Evolutionary conservation across 2,113 vertebrate genomes (phyloP), one percentile per base, ranked within the genome.

Genomic region (Quiscalus mexicanus): DNA sequence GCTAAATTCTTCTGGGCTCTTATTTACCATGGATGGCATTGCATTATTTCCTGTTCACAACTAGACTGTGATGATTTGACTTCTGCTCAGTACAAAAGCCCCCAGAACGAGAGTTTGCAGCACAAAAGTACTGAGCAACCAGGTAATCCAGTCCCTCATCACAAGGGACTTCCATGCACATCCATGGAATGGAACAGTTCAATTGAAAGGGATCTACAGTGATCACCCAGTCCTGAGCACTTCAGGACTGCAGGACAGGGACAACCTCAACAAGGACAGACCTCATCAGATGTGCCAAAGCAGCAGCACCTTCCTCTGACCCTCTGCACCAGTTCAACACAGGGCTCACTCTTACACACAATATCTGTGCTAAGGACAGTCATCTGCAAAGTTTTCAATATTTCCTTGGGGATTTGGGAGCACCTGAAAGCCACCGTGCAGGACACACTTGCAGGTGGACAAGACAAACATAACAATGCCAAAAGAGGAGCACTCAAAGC

Each of bases 401-500:
- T 30, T 39, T 27, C 33, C 39, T 16, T 24, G 63, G 55, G 53
- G 31, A 76, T 73, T 5, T 73, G 37, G 14, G 20, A 55, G 41
- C 74, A 37, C n/a, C 39, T 59, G 42, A 25, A 84, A 70, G 53
- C 25, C 18, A 6, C 71, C 37, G 13, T 41, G 41, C 45, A 58
- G 8, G 1, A 22, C 81, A 74, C 21, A 37, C 25, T 9, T 68
- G 31, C 67, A 69, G 0, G 0, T 4, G 59, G 42, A 62, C 42
- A 19, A 19, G 20, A 24, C n/a, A 70, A 80, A 90, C 2, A 0
- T 0, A 35, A 24, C 15, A 0, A 0, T 4, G 18, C 13, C 49
- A 49, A 24, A 63, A 5, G 42, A 69, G 33, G 37, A 84, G 14
- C 39, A 33, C 15, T 12, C 59, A 20, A 30, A 89, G 68, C 30